phyloP scores from a whole-genome alignment of 2,888 invertebrate genomes.

The Apotomis capreana region DNA sequence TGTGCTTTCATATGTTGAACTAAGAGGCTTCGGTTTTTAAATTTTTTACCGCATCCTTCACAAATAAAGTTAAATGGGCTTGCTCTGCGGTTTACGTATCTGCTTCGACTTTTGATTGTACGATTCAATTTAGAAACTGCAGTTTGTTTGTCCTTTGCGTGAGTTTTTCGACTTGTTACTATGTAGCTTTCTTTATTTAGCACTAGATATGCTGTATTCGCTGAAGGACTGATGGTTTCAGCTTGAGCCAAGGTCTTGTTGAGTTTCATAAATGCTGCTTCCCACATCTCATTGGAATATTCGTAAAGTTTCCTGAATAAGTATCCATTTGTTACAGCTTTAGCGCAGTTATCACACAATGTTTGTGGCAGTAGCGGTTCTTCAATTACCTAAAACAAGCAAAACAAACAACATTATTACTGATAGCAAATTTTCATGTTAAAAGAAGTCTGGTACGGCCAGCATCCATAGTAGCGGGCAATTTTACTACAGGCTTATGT shows the following conservation, averaged over 20 bases:
- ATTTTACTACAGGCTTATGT: no score
- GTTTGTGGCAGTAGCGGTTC: conserved; percentile 63
- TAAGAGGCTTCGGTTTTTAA: conserved; percentile 52
- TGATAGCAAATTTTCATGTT: neutral
- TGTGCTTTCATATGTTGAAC: conserved; percentile 61
- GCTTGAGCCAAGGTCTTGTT: conserved; percentile 53
- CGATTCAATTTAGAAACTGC: conserved; percentile 60
- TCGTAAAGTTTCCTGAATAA: conserved; percentile 62
- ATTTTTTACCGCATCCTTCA: conserved; percentile 62
- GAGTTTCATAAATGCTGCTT: conserved; percentile 51
- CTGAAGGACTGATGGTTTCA: conserved; percentile 49
- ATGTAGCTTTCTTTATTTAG: conserved; percentile 58
- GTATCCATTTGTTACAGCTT: conserved; percentile 59
- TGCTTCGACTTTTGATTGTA: conserved; percentile 55
- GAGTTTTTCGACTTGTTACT: conserved; percentile 58
- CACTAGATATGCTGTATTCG: conserved; percentile 58
- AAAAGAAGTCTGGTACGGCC: no score
- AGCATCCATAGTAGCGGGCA: no score
- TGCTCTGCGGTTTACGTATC: conserved; percentile 51
- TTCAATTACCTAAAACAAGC: conserved; percentile 59
- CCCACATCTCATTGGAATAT: conserved; percentile 62
- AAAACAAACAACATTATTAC: conserved; percentile 24
- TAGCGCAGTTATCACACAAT: conserved; percentile 64
- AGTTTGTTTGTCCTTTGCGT: conserved; percentile 53
- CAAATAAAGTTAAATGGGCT: conserved; percentile 53